phyloP scores from a whole-genome alignment of 2,888 invertebrate species.

The Acholoe squamosa region DNA sequence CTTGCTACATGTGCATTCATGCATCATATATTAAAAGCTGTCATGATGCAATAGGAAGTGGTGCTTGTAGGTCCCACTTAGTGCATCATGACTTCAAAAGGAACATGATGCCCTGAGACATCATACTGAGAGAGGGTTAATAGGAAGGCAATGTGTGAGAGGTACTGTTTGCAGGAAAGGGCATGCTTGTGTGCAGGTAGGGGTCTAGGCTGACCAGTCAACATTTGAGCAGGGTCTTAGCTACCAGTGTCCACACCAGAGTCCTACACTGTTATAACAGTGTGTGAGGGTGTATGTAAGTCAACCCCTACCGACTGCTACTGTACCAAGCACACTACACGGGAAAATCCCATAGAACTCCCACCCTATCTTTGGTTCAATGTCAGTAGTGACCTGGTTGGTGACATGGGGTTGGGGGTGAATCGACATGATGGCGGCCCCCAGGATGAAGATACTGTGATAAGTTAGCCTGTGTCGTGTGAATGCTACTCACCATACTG shows the following conservation, averaged over 20 bases:
- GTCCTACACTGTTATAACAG: not conserved
- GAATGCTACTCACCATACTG: too few species aligned
- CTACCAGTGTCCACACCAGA: not conserved
- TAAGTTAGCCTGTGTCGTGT: too few species aligned
- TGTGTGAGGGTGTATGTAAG: not conserved
- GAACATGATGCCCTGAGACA: too few species aligned
- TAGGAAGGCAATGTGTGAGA: not conserved
- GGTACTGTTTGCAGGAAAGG: not conserved
- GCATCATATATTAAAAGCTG: too few species aligned
- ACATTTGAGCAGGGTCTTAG: slow-evolving; percentile 16
- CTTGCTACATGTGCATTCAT: too few species aligned
- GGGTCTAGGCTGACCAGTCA: not conserved
- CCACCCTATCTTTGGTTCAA: not conserved
- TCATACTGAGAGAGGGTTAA: not conserved
- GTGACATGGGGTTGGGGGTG: too few species aligned
- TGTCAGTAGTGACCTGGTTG: not conserved
- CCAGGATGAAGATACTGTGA: too few species aligned
- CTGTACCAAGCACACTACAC: too few species aligned
- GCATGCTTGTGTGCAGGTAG: not conserved
- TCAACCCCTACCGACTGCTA: not conserved
- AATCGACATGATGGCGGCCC: too few species aligned
- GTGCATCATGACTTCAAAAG: too few species aligned
- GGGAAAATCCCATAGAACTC: not conserved
- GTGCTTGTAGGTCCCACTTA: too few species aligned
- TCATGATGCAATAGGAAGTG: too few species aligned